phyloP scores from a whole-genome alignment of 35 echinoderm and acorn worm species.

The Amphiura filiformis region DNA sequence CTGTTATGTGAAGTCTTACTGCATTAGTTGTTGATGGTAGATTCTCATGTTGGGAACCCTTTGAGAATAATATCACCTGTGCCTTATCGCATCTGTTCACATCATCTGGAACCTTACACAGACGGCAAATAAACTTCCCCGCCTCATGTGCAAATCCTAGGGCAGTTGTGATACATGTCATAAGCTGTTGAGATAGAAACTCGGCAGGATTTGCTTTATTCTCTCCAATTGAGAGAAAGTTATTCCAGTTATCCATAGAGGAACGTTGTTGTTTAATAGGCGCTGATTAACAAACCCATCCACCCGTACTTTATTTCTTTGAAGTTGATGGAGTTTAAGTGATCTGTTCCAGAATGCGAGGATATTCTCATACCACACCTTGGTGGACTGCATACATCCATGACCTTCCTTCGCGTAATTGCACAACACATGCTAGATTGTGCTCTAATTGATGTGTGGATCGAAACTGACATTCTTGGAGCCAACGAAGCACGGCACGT shows the following conservation, averaged over 20 bases:
- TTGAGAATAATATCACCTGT: conserved; percentile 5
- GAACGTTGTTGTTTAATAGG: too few species aligned
- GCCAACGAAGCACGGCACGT: too few species aligned
- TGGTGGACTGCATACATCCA: conserved; percentile 54
- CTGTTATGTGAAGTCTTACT: not conserved
- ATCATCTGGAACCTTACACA: not conserved
- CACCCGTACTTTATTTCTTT: too few species aligned
- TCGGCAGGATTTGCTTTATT: not conserved
- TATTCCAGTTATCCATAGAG: too few species aligned
- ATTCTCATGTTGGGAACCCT: not conserved
- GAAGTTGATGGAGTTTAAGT: conserved; percentile 56
- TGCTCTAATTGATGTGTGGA: not conserved
- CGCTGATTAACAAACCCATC: too few species aligned
- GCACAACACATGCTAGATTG: too few species aligned
- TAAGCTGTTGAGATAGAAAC: not conserved
- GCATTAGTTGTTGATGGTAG: conserved; percentile 17
- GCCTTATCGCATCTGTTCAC: conserved; percentile 29
- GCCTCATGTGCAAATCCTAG: not conserved
- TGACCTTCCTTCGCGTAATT: conserved; percentile 50
- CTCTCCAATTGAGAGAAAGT: not conserved
- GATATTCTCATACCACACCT: conserved; percentile 29
- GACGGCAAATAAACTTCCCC: conserved; percentile 12
- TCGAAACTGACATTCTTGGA: too few species aligned
- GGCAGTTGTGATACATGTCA: not conserved
- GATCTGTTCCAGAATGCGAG: not conserved